Evolutionary conservation across 2,113 vertebrate genomes (phyloP), one percentile per base, ranked within the genome.

Genomic region (Myiopsitta monachus): DNA sequence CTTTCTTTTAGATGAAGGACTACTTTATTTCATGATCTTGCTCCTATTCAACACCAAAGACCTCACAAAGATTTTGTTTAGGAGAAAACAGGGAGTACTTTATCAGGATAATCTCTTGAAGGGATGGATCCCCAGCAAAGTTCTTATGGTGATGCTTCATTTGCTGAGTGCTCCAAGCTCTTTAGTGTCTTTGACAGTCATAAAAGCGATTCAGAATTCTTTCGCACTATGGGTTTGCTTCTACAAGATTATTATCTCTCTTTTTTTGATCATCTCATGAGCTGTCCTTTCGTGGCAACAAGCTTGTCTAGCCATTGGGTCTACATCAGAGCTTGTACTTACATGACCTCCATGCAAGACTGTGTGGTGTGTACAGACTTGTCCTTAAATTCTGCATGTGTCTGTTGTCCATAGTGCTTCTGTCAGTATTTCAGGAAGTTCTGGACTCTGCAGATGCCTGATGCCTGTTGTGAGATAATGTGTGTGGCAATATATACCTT

Each of bases 371-470:
- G 73, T 78, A 36, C 76, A 87, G 88, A 46, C 88, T 87, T 64
- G 83, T 55, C 83, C 81, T 76, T 73, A 55, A 75, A 43, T 89
- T 75, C 76, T 84, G 28, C 28, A 0, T 36, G 4, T 87, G 47
- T 39, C 83, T 72, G 30, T 49, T 94, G 94, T 84, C 94, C 83
- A 6, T 8, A 46, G 77, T 78, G 87, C 87, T 91, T 78, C 77
- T 92, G 64, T 95, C 27, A 15, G 96, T 89, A 61, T 62, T 95
- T 96, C 95, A 91, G 77, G 95, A 95, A 97, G 61, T 94, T 96
- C 92, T 87, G 89, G 92, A n/a, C 88, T 91, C 76, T 89, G 77
- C 73, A 82, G 94, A 82, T 94, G 66, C 62, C 55, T 87, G 94
- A 82, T 94, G 66, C 62, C 55, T 87, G 52, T 21, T 91, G 73